Conservation (phyloP, 2,797 vertebrate species). For the Sebastiscus tertius region DNA sequence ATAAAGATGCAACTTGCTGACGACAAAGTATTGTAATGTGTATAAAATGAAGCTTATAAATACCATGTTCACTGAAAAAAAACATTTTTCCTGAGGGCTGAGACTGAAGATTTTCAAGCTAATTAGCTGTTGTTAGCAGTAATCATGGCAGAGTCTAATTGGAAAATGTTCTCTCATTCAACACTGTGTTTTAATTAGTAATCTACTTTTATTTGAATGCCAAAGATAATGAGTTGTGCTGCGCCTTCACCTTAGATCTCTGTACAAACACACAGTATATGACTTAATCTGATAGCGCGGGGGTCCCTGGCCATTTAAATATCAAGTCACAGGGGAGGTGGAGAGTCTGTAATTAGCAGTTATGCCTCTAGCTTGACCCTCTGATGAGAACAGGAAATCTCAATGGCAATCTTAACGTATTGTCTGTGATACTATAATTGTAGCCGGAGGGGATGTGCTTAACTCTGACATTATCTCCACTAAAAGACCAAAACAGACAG, state of each 20-base stretch:
- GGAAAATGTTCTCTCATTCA: conserved; percentile 56
- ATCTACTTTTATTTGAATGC: conserved; percentile 60
- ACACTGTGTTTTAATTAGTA: conserved; percentile 57
- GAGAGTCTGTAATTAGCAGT: conserved; percentile 54
- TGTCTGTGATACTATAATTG: conserved; percentile 55
- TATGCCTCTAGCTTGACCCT: conserved; percentile 65
- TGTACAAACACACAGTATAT: conserved; percentile 41
- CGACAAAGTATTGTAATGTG: not conserved
- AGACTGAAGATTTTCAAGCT: conserved; percentile 32
- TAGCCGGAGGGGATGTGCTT: conserved; percentile 39
- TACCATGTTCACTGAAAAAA: not conserved
- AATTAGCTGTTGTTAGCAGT: conserved; percentile 62
- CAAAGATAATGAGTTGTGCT: conserved; percentile 54
- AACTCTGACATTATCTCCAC: conserved; percentile 32
- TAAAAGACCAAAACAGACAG: conserved; percentile 12
- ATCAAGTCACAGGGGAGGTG: conserved; percentile 47
- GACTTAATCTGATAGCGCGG: conserved; percentile 32
- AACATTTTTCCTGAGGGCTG: conserved; percentile 37
- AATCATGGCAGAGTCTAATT: conserved; percentile 62
- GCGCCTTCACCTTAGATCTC: conserved; percentile 50
- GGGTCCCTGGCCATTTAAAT: conserved; percentile 56
- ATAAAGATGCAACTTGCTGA: not conserved
- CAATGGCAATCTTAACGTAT: conserved; percentile 40
- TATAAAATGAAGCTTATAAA: conserved; percentile 14
- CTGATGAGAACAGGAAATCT: conserved; percentile 54